These are phyloP conservation scores for Aproaerema taeniolella DNA, from an alignment of 2,888 invertebrate genomes.

Conservation along the genomic window DNA sequence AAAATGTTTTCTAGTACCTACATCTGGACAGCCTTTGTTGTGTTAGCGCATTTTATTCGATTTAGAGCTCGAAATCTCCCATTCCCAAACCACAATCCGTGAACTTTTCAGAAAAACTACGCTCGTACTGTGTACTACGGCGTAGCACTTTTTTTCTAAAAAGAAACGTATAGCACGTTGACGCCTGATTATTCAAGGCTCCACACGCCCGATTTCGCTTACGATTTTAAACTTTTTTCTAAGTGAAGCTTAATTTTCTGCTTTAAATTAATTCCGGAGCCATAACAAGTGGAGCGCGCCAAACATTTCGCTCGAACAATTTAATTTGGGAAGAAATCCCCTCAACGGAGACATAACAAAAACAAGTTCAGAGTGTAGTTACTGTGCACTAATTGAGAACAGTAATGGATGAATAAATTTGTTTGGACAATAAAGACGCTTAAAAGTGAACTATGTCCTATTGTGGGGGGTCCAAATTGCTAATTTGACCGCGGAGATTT, in stretches of 20 bases:
- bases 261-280: conserved; percentile 9
- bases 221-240: conserved; percentile 7
- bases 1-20: too few relatives aligned
- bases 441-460: conserved; percentile 68
- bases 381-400: conserved; percentile 53
- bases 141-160: background rate
- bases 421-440: conserved; percentile 67
- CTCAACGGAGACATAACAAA: conserved; percentile 41
- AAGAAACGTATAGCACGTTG: background rate
- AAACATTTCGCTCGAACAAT: conserved; percentile 15
- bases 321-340: conserved; percentile 29
- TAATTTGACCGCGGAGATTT: conserved; percentile 75
- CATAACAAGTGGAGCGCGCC: conserved; percentile 10
- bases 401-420: conserved; percentile 66
- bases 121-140: background rate
- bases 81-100: background rate
- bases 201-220: conserved; percentile 1
- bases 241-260: conserved; percentile 7
- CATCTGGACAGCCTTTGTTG: conserved; percentile 1
- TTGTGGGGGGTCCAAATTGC: conserved; percentile 68
- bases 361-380: conserved; percentile 36
- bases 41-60: background rate
- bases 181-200: conserved; percentile 1
- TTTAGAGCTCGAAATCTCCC: background rate
- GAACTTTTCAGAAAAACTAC: background rate